A percentile compares a stretch with the other conserved stretches of the same genome.
phyloP scores from a whole-genome alignment of 2,797 vertebrate genomes.

The Acropternis orthonyx region DNA sequence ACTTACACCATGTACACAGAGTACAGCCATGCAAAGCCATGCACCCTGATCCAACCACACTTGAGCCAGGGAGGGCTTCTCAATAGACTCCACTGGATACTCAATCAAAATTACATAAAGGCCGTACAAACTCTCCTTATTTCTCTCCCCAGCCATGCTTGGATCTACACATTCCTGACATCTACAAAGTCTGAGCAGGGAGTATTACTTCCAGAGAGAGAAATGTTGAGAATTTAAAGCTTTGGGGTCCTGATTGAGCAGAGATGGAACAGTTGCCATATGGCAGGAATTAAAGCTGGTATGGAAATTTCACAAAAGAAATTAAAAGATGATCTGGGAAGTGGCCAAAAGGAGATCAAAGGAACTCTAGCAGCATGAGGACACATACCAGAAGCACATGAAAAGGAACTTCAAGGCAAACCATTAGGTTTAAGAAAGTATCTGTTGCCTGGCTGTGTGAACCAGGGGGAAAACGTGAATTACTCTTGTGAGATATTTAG shows the following conservation, averaged over 20 bases:
- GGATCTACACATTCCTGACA: neutral
- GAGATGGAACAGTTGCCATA: slow-evolving; percentile 4
- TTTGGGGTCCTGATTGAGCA: neutral
- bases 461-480: neutral
- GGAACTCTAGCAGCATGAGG: neutral
- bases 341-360: slow-evolving; percentile 39
- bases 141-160: neutral
- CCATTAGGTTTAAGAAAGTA: neutral
- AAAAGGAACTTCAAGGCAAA: slow-evolving; percentile 8
- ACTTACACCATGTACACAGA: neutral
- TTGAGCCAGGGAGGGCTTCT: neutral
- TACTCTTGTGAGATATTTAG: neutral
- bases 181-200: neutral
- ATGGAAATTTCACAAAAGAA: slow-evolving; percentile 26
- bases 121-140: neutral
- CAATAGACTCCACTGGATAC: neutral
- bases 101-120: neutral
- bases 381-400: neutral
- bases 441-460: neutral
- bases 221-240: neutral
- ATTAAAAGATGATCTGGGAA: slow-evolving; percentile 31
- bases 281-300: slow-evolving; percentile 25
- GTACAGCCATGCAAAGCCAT: neutral
- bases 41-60: neutral
- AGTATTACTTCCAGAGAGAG: neutral